Evolutionary conservation across 2,888 invertebrate genomes (phyloP), one percentile per base, ranked within the genome.

Genomic region (Papilio protenor): DNA sequence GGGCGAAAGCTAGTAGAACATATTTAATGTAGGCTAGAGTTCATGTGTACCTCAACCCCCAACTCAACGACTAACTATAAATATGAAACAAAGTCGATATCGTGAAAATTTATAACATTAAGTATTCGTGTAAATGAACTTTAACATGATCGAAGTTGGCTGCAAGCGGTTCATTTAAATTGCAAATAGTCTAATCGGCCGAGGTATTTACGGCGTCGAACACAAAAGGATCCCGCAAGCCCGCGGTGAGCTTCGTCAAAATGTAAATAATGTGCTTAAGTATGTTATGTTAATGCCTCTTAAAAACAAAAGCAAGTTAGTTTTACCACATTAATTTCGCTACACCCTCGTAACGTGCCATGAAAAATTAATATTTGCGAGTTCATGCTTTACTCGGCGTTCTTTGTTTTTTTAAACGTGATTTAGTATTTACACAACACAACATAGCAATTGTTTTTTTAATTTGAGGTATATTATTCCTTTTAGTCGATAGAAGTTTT

Each of bases 141-240:
- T 85, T 82, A 82, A 80, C 81, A 82, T 81, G 81, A 82, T 79
- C 78, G 81, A 79, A 81, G 82, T 80, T 81, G 83, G 84, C 80
- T 84, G 83, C 83, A 82, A 81, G 83, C 81, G 81, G 83, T 84
- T 87, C 85, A 89, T 90, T 89, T 89, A 87, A 87, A 90, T 89
- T 89, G 89, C 88, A 87, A 89, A 90, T 88, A 84, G 82, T 81
- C 83, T 86, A 86, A 88, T 86, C 87, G 84, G 81, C 79, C 77
- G 70, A 78, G 83, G 83, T 86, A 87, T 88, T 88, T 87, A 85
- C 86, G 81, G 84, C 82, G 80, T 82, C 81, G 83, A 86, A 87
- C 85, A 84, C 84, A 85, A 85, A 83, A 84, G 83, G 81, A 83
- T 81, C 81, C 66, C 80, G 78, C 80, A 71, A 75, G 79, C 77